Evolutionary conservation across 2,888 invertebrate genomes (phyloP), one percentile per base, ranked within the genome.

Genomic region (Orchesella flavescens): DNA sequence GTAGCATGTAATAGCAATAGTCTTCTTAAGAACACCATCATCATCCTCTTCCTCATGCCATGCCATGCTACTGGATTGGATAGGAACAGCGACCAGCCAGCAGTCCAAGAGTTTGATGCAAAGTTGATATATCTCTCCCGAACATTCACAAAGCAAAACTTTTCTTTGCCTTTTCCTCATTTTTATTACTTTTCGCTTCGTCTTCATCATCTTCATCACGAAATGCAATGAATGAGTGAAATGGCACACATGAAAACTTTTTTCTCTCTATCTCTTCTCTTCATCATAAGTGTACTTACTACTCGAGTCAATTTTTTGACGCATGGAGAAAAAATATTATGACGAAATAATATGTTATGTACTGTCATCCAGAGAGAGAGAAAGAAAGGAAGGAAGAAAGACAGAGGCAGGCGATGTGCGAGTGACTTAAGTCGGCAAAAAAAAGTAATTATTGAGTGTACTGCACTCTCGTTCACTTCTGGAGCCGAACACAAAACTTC

Each of bases 1-100:
- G 75, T 59, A 49, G 63, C 49, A 65, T 63, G 75, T 75, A 63
- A 75, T 75, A 75, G 75, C 55, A 34, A 24, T 24, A 66, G 34
- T 43, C 66, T 34, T 63, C 15, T 13, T 63, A 10, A 23, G 34
- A 34, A 24, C 21, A 68, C 44, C 68, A 19, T 68, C 46, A 68
- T 63, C 63, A 63, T 63, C 57, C 10, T 21, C 63, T 23, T 34
- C 34, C 34, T 7, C 34, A 7, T 7, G n/a, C n/a, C n/a, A n/a
- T n/a, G n/a, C n/a, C n/a, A n/a, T 34, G 34, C 34, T 34, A 34
- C 34, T 34, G 34, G 34, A 34, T 34, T 34, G 34, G 34, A 34
- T 7, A 34, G 2, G 34, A 34, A 2, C 34, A 34, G n/a, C n/a
- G n/a, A n/a, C n/a, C n/a, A n/a, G n/a, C n/a, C n/a, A n/a, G n/a